Base-by-base conservation (phyloP, 2,888 invertebrate genomes). In the Heteromyza rotundicornis region DNA sequence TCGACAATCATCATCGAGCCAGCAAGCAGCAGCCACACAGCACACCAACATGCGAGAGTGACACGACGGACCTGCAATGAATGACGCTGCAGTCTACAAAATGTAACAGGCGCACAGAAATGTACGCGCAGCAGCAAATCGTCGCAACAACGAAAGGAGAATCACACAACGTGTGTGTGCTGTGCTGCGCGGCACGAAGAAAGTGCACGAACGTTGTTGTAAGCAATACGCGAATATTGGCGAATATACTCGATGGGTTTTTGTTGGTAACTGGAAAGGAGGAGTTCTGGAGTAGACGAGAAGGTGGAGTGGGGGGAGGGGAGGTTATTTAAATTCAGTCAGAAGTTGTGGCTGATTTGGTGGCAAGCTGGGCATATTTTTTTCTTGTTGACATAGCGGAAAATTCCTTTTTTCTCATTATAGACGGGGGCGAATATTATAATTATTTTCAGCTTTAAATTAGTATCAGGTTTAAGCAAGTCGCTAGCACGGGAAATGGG, bases 41-140 rank as follows among this genome's bases (percentile, higher is more conserved):
- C 59, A 51, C 49, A 52, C 24, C 16, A 16, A 16, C 19, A 5
- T 20, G 16, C 16, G 55, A 60, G n/a, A 8, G 20, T 23, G 51
- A 51, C 35, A 24, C 40, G 40, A 51, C 36, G 19, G n/a, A n/a
- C n/a, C 35, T 20, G 51, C 35, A 78, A 77, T 79, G n/a, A n/a
- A n/a, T n/a, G 78, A 80, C 79, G 79, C 76, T 78, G 77, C 77
- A 80, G 72, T 78, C 78, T 72, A 75, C 73, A 79, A 74, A 72
- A 74, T 64, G 64, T 77, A 80, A 65, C 73, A 80, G 78, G 80
- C 66, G 64, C 68, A 57, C 78, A 78, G 79, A 44, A 68, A 60
- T 19, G 20, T 14, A 17, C n/a, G n/a, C 49, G 52, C 52, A 36
- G 51, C 23, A 20, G 51, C 51, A 16, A 50, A 32, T 14, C 10